Evolutionary conservation across 2,888 invertebrate genomes (phyloP).

Genomic region (Sesia apiformis): DNA sequence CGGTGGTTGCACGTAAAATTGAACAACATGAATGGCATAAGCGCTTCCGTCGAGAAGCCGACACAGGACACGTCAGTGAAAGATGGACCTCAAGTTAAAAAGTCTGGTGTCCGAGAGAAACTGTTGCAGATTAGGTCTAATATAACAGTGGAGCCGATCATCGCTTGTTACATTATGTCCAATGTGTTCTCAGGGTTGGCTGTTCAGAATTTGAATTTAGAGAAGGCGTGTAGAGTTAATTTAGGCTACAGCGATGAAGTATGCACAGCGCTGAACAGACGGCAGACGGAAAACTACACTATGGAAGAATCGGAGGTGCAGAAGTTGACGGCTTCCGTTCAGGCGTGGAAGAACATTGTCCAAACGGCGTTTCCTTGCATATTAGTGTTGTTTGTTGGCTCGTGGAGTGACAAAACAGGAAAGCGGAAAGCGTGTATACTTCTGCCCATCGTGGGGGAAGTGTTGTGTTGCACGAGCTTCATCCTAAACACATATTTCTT

Average conservation of each 20-base stretch:
- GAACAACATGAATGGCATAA: conserved; percentile 60
- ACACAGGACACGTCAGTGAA: conserved; percentile 32
- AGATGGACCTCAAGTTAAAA: conserved; percentile 38
- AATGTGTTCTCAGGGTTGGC: conserved; percentile 82
- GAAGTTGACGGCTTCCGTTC: conserved; percentile 72
- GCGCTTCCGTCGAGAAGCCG: conserved; percentile 42
- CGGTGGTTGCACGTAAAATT: conserved; percentile 1
- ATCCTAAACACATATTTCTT: conserved; percentile 74
- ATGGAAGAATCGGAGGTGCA: conserved; percentile 78
- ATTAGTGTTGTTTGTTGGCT: conserved; percentile 74
- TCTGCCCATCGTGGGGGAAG: conserved; percentile 71
- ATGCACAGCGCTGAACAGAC: conserved; percentile 82
- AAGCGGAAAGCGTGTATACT: conserved; percentile 75
- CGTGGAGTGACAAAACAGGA: conserved; percentile 77
- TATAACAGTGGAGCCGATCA: conserved; percentile 80
- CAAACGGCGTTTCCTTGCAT: conserved; percentile 74
- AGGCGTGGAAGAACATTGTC: conserved; percentile 73
- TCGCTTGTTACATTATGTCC: conserved; percentile 80
- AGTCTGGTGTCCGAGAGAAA: conserved; percentile 49
- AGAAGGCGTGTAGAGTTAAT: conserved; percentile 90
- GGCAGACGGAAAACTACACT: conserved; percentile 82
- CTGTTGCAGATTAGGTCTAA: conserved; percentile 70
- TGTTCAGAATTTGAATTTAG: conserved; percentile 88
- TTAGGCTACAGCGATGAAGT: conserved; percentile 81
- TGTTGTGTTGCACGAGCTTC: conserved; percentile 64